phyloP scores from a whole-genome alignment of 1,140 invertebrate genomes.

The Orius insidiosus region DNA sequence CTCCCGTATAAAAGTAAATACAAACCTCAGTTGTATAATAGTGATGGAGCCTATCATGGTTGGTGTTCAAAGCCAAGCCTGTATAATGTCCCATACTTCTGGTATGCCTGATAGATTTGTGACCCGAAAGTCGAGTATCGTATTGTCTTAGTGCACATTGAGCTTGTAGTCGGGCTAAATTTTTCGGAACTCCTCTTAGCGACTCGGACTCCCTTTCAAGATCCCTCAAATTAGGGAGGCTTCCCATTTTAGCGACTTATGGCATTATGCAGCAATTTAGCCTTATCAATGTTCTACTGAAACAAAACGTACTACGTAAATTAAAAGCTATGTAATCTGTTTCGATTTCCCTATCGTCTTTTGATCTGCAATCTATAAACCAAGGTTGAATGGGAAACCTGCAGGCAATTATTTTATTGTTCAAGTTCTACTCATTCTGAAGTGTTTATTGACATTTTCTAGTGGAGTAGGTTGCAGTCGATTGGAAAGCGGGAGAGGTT shows the following conservation, averaged over 20 bases:
- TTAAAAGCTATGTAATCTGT: too few relatives aligned
- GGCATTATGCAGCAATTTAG: background rate
- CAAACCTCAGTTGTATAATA: slow-evolving; percentile 11
- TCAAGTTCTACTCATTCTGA: too few relatives aligned
- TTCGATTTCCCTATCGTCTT: too few relatives aligned
- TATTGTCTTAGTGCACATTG: background rate
- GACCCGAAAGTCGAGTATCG: background rate
- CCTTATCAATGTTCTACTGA: background rate
- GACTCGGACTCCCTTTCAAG: slow-evolving; percentile 6
- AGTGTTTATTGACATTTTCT: too few relatives aligned
- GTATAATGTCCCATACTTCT: slow-evolving; percentile 13
- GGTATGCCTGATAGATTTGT: slow-evolving; percentile 8
- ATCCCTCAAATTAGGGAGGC: slow-evolving; percentile 13
- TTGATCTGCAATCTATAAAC: background rate
- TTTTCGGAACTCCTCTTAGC: slow-evolving; percentile 1
- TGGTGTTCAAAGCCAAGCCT: background rate
- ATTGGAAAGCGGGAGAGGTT: too few relatives aligned
- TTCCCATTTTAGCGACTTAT: slow-evolving; percentile 7
- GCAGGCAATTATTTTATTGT: too few relatives aligned
- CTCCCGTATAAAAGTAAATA: background rate
- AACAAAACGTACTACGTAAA: background rate
- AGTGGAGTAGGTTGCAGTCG: too few relatives aligned
- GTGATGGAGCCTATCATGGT: slow-evolving; percentile 9
- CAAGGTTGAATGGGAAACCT: background rate
- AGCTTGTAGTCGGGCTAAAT: background rate